Base-by-base conservation (phyloP, 1,140 invertebrate species). In the Archegozetes longisetosus region DNA sequence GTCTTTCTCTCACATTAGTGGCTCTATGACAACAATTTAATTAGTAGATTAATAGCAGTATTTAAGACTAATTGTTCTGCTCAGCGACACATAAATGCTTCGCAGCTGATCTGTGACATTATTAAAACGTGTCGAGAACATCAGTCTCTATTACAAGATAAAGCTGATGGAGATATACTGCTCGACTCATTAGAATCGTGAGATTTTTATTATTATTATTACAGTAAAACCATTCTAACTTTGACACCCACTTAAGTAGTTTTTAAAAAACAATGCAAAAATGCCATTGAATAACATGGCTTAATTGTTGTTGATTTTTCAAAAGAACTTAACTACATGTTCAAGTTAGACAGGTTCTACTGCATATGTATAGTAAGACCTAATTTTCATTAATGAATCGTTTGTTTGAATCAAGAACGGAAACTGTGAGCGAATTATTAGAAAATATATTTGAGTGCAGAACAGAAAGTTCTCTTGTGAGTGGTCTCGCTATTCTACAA, bases 61-160 rank as follows among this genome's bases (percentile, higher is more conserved):
- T 62, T 63, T 29, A 55, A 55, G 26, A 26, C 26, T 23, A 29
- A 46, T 50, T 28, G 52, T 52, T 51, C 29, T 17, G 75, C 80
- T 68, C 79, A 81, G 65, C 80, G 82, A 69, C 86, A 90, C 72
- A 78, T 77, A 66, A 88, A 88, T 76, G 83, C 84, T 69, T 78
- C 85, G 66, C 81, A 86, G 73, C 78, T 87, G 68, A 76, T 90
- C 64, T 84, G 81, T 78, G 85, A 89, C 78, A 82, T 88, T 69
- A 79, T 88, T 65, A 76, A 77, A 63, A 77, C 79, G 64, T 78
- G 80, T 47, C 74, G 85, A 67, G 82, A 86, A 60, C 70, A 72
- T 51, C 67, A 72, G 58, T 68, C 70, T 64, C 79, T 78, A 68
- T 55, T 71, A 46, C 77, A 78, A 67, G 80, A 84, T 68, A 75